Base-by-base conservation (phyloP, 2,113 vertebrate genomes). In the Zosterops japonicus region DNA sequence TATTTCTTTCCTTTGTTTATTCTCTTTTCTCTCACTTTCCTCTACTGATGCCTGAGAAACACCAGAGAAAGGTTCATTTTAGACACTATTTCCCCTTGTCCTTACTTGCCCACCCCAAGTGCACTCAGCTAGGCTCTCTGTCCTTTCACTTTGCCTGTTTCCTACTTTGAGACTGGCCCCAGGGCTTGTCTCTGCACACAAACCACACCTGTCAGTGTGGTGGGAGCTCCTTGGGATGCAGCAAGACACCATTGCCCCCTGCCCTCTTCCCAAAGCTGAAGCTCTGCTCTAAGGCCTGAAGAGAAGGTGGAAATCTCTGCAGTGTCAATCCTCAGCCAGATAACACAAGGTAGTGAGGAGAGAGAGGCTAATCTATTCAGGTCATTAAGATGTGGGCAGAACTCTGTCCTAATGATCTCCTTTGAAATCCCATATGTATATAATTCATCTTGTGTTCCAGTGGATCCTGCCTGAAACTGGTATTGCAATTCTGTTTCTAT, bases 381-480 rank as follows among this genome's bases (percentile, higher is more conserved):
- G 89, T 70, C 70, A 77, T 92, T 95, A 83, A 96, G 90, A 87
- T 0, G 4, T 71, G 63, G 78, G 95, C 76, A 95, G 93, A 95
- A 76, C 76, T 93, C 87, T 78, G 76, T 89, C 59, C 88, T 93
- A 90, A 92, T 5, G 52, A 89, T 82, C 72, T 36, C 61, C 88
- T 95, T 93, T 95, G 94, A 94, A 96, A 93, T 90, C 77, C 69
- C 77, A 27, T 75, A 84, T 52, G 64, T 89, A 11, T 87, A 47
- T 93, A 96, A 87, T 83, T 96, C 53, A 52, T 95, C 83, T 75
- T 92, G 72, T 88, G 74, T 44, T 77, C 80, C 8, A 27, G 76
- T 50, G 82, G 82, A 82, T 93, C 93, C 89, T 84, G 90, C 78
- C 72, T 92, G 83, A 93, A 95, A 96, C 92, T 89, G 77, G 94